phyloP scores from a whole-genome alignment of 2,113 vertebrate species.

The Myiopsitta monachus region DNA sequence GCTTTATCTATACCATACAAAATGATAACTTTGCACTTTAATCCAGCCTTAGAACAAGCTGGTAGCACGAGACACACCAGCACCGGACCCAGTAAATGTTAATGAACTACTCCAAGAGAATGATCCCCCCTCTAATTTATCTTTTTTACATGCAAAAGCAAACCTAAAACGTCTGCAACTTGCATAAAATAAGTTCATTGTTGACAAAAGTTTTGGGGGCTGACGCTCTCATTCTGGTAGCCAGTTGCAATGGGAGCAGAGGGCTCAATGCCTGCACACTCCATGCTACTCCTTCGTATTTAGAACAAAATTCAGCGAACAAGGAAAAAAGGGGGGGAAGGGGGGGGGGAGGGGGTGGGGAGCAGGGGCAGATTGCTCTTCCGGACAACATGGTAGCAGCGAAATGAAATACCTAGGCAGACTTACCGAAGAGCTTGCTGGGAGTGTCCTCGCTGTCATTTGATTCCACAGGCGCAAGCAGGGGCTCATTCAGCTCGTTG shows the following conservation, averaged over 20 bases:
- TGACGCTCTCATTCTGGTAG: neutral
- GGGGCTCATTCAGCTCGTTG: constrained; percentile 92
- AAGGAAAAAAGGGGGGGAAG: neutral
- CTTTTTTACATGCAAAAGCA: neutral
- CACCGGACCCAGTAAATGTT: constrained; percentile 29
- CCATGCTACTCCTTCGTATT: constrained; percentile 22
- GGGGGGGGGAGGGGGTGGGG: accelerated
- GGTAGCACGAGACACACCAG: neutral
- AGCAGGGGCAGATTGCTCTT: constrained; percentile 36
- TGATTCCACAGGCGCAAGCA: constrained; percentile 89
- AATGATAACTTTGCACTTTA: constrained; percentile 43
- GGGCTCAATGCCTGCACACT: neutral
- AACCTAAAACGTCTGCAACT: neutral
- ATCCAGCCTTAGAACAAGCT: constrained; percentile 43
- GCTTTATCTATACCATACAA: constrained; percentile 32
- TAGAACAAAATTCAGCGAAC: constrained; percentile 24
- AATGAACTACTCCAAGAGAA: constrained; percentile 11
- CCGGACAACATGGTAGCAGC: constrained; percentile 69
- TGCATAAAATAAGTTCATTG: constrained; percentile 34
- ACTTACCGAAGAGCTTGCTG: constrained; percentile 98
- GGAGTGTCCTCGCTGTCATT: constrained; percentile 92
- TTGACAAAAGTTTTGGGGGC: constrained; percentile 66
- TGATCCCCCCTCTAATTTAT: neutral
- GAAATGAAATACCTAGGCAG: constrained; percentile 80
- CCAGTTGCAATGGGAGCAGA: neutral